Evolutionary conservation across 2,888 invertebrate species (phyloP).

Genomic region (Thymelicus lineola): DNA sequence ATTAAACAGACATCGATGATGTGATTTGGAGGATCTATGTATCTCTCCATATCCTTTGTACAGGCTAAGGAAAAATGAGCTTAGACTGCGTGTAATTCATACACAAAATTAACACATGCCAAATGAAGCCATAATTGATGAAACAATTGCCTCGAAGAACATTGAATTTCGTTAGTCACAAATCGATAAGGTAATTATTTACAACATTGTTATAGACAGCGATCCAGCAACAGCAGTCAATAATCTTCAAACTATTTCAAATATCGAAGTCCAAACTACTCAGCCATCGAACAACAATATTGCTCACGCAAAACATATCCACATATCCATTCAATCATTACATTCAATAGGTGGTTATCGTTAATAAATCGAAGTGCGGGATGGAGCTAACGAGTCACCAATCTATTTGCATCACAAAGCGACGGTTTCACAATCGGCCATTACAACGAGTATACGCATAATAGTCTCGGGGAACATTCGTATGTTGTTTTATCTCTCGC

Average conservation of each 20-base stretch:
- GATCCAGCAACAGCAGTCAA: not conserved
- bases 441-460: conserved; percentile 4
- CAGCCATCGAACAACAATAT: not conserved
- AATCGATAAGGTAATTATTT: not conserved
- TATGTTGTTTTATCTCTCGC: conserved; percentile 18
- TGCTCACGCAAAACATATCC: conserved; percentile 15
- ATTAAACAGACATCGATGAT: too few relatives aligned
- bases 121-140: too few relatives aligned
- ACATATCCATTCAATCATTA: conserved; percentile 8
- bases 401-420: conserved; percentile 32
- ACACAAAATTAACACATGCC: too few relatives aligned
- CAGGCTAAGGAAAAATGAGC: not conserved
- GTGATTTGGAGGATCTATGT: too few relatives aligned
- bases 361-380: conserved; percentile 18
- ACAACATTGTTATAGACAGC: not conserved
- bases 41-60: too few relatives aligned
- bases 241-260: not conserved
- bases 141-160: too few relatives aligned
- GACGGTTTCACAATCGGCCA: conserved; percentile 24
- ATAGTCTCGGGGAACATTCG: conserved; percentile 4
- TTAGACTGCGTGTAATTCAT: not conserved
- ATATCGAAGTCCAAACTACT: not conserved
- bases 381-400: conserved; percentile 22
- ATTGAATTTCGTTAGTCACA: too few relatives aligned
- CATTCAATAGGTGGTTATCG: conserved; percentile 27